A percentile compares a stretch with the other conserved stretches of the same genome.
Evolutionary conservation across 2,797 vertebrate genomes (phyloP).

Genomic region (Rhincodon typus): DNA sequence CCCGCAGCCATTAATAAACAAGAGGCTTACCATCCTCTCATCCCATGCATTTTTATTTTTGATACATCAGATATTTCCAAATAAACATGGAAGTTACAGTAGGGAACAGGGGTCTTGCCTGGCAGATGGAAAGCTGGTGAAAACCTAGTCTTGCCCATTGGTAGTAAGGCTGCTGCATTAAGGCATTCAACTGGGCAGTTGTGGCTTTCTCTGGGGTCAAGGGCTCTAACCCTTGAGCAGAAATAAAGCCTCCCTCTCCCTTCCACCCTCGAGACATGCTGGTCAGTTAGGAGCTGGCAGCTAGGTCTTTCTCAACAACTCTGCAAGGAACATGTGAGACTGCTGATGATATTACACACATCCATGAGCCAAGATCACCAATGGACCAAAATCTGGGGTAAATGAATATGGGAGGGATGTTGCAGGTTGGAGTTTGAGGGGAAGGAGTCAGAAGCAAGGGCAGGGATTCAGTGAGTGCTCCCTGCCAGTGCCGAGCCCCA

Average conservation of each 20-base stretch:
- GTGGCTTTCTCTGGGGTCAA: too few species aligned
- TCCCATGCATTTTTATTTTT: not conserved
- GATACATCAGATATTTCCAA: not conserved
- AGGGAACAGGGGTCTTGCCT: too few species aligned
- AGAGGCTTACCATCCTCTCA: not conserved
- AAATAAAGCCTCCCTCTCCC: too few species aligned
- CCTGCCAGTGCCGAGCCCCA: not conserved
- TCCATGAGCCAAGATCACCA: not conserved
- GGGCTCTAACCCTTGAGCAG: too few species aligned
- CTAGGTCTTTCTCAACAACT: not conserved
- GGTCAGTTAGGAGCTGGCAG: too few species aligned
- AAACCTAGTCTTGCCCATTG: too few species aligned
- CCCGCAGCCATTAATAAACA: too few species aligned
- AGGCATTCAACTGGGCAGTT: too few species aligned
- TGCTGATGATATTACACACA: not conserved
- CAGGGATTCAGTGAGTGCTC: not conserved
- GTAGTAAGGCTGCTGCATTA: too few species aligned
- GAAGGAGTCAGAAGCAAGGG: not conserved
- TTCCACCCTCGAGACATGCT: too few species aligned
- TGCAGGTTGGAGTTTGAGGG: not conserved
- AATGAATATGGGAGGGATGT: not conserved
- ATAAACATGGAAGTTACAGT: not conserved
- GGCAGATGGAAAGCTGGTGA: too few species aligned
- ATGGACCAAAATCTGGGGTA: not conserved
- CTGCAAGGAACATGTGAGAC: too few species aligned